Conservation (phyloP, 2,113 vertebrate genomes). For the Neotoma lepida region DNA sequence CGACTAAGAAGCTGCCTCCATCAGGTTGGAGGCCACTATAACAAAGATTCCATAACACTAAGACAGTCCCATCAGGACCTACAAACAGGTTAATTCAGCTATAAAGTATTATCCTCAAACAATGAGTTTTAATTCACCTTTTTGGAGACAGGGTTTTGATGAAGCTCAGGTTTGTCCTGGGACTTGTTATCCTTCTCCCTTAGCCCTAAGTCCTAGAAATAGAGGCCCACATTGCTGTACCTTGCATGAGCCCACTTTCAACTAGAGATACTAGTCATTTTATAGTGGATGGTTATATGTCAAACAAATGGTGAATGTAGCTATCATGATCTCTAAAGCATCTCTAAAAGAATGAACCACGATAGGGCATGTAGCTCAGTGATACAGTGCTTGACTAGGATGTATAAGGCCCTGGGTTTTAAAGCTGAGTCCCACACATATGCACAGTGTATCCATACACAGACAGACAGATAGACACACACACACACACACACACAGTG, state of each 20-base stretch:
- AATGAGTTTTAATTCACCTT: background rate
- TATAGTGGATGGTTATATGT: background rate
- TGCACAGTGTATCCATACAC: background rate
- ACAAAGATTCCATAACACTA: background rate
- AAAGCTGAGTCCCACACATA: background rate
- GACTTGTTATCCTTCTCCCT: background rate
- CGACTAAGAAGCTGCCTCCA: background rate
- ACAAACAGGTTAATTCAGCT: background rate
- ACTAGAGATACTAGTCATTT: background rate
- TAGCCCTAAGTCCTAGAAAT: background rate
- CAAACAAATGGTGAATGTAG: background rate
- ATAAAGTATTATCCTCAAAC: background rate
- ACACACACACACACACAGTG: background rate
- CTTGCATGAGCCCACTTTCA: background rate
- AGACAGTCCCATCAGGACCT: background rate
- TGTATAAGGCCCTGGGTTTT: background rate
- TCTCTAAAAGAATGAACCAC: background rate
- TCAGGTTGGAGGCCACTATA: background rate
- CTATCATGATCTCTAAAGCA: background rate
- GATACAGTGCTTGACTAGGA: background rate
- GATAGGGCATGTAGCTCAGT: background rate
- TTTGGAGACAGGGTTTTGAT: background rate
- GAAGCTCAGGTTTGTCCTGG: background rate
- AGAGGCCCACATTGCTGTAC: background rate
- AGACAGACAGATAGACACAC: background rate